These are phyloP conservation scores for Vulpes vulpes DNA, from an alignment of 2,113 vertebrate species.

Conservation along the genomic window DNA sequence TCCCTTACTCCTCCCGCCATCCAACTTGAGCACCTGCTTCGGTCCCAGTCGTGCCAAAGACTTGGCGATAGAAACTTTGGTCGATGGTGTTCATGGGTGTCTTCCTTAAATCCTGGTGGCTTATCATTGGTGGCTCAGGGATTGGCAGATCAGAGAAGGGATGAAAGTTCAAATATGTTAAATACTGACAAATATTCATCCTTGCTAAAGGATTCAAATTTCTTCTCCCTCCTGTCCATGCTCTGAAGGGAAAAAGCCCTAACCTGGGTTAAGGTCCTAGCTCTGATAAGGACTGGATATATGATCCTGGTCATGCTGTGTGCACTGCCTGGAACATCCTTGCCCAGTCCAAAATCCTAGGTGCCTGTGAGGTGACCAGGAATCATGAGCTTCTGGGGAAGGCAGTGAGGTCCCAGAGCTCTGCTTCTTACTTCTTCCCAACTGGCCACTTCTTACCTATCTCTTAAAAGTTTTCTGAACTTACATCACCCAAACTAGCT, in stretches of 20 bases:
- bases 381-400: too few relatives aligned
- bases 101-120: not conserved
- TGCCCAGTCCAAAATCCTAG: too few relatives aligned
- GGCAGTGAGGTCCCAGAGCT: not conserved
- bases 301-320: not conserved
- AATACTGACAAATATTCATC: not conserved
- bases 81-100: fast-evolving
- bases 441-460: not conserved
- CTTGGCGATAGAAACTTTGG: not conserved
- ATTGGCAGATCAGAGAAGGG: not conserved
- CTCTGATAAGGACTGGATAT: not conserved
- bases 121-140: not conserved
- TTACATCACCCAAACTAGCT: not conserved
- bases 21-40: not conserved
- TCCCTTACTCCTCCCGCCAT: not conserved
- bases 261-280: not conserved
- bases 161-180: not conserved
- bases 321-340: not conserved
- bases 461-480: not conserved
- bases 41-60: not conserved
- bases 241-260: not conserved
- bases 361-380: not conserved
- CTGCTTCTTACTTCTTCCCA: not conserved
- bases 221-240: not conserved
- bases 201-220: not conserved